Evolutionary conservation across 1,140 invertebrate genomes (phyloP), one percentile per base, ranked within the genome.

Genomic region (Homalodisca vitripennis): DNA sequence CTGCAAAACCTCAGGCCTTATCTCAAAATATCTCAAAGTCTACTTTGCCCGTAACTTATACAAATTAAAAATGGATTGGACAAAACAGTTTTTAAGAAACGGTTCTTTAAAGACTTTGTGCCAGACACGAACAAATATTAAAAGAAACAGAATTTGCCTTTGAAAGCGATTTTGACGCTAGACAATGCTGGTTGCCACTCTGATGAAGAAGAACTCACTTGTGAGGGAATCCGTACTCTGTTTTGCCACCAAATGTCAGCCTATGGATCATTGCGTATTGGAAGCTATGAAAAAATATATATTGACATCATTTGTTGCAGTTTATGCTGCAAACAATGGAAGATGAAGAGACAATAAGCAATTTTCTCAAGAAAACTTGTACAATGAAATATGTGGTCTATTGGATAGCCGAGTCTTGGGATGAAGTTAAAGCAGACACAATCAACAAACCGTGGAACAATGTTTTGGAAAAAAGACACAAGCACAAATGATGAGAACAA

Each of bases 51-150:
- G 73, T 77, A 24, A 47, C 72, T 57, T 79, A 79, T 71, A 74
- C 68, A 70, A 63, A 69, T 63, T 74, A 78, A 65, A 77, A 75
- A 71, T 78, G 73, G 77, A 78, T 78, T 81, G 75, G 77, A 73
- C 26, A 32, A n/a, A 55, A 62, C 67, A 31, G 26, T 79, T 24
- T 78, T 80, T 69, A 68, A 74, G 67, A 72, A 75, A n/a, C 80
- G 79, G 79, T 79, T 79, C 34, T 1, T 3, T 1, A 20, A 32
- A 1, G 27, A 31, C 14, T 65, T 65, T 32, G 29, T 65, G 1
- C 63, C 63, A n/a, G 48, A 53, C 6, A n/a, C n/a, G n/a, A n/a
- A n/a, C n/a, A n/a, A n/a, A n/a, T n/a, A n/a, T n/a, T n/a, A n/a
- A n/a, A 41, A 41, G 17, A 41, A 41, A 41, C 34, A 41, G 17